phyloP scores from a whole-genome alignment of 2,888 invertebrate species.

The Watsonalla cultraria region DNA sequence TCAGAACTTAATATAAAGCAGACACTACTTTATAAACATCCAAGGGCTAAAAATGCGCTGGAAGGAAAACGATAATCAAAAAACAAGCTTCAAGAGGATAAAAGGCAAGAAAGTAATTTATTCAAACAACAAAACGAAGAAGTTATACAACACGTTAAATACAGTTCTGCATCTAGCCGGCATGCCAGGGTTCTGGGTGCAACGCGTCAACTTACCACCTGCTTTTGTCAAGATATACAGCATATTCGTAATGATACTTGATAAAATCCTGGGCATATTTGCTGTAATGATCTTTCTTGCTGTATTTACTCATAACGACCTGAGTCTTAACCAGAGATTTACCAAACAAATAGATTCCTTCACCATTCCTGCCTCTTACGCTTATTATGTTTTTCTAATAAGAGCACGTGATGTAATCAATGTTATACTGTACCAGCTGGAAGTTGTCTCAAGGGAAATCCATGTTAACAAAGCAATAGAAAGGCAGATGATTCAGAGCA shows the following conservation, averaged over 20 bases:
- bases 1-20: too few species aligned
- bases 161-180: constrained; percentile 10
- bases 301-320: constrained; percentile 30
- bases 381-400: constrained; percentile 16
- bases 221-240: constrained; percentile 16
- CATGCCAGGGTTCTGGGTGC: constrained; percentile 36
- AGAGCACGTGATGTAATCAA: constrained; percentile 16
- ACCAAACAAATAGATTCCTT: constrained; percentile 21
- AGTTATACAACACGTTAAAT: constrained; percentile 11
- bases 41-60: too few species aligned
- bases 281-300: constrained; percentile 27
- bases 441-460: constrained; percentile 27
- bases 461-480: constrained; percentile 42
- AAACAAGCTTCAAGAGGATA: not conserved
- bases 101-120: not conserved
- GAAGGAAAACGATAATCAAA: too few species aligned
- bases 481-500: constrained; percentile 34
- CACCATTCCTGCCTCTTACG: not conserved
- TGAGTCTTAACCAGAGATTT: constrained; percentile 28
- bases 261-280: constrained; percentile 17
- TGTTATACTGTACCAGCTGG: constrained; percentile 25
- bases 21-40: too few species aligned
- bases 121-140: constrained; percentile 8
- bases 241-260: constrained; percentile 16
- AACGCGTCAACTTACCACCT: constrained; percentile 20